Evolutionary conservation across 1,140 invertebrate species (phyloP).

Genomic region (Radopholus similis): DNA sequence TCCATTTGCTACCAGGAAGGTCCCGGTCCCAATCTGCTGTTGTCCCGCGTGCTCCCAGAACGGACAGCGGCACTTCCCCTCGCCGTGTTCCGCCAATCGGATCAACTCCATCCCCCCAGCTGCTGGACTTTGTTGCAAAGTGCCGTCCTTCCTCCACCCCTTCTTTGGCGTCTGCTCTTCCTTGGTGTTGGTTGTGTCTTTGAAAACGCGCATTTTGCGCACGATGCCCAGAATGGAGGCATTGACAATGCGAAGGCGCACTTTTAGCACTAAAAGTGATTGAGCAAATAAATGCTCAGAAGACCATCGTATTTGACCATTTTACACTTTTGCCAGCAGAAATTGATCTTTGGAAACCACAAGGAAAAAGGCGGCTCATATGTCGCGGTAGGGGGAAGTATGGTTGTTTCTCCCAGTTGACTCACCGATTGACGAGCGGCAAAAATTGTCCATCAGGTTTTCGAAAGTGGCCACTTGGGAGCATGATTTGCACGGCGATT

Average conservation of each 20-base stretch:
- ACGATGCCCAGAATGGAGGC: conserved; percentile 28
- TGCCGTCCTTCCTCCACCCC: too few species aligned
- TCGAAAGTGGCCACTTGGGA: conserved; percentile 69
- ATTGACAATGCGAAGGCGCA: conserved; percentile 28
- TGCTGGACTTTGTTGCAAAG: too few species aligned
- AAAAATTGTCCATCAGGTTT: conserved; percentile 69
- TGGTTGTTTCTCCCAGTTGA: conserved; percentile 26
- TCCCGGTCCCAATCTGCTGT: not conserved
- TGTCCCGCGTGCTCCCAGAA: not conserved
- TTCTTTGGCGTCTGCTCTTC: too few species aligned
- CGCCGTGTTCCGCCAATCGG: conserved; percentile 22
- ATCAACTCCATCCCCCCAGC: too few species aligned
- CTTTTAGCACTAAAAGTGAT: conserved; percentile 41
- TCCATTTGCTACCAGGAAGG: not conserved
- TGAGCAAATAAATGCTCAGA: conserved; percentile 12
- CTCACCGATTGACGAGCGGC: conserved; percentile 68
- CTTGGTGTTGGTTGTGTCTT: not conserved
- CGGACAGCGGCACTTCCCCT: conserved; percentile 41
- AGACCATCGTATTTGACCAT: too few species aligned
- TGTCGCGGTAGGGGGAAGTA: not conserved
- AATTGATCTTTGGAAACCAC: conserved; percentile 3
- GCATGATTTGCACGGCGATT: conserved; percentile 65
- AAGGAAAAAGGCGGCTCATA: not conserved
- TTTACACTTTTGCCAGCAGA: too few species aligned
- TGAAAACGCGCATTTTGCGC: conserved; percentile 21